Evolutionary conservation across 2,888 invertebrate species (phyloP).

Genomic region (Bombylius major): DNA sequence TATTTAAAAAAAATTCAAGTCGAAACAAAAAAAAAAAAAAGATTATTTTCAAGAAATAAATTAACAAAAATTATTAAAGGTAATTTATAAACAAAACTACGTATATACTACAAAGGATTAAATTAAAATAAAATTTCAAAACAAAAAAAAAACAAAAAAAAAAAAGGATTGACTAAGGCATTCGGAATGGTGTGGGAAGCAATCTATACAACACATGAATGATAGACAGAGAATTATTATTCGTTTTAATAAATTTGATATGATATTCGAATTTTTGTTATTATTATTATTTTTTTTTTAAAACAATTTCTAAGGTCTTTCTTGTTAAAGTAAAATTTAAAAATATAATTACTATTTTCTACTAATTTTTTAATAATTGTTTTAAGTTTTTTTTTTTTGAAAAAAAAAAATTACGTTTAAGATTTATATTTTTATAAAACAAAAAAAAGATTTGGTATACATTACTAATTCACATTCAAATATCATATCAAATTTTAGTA

Average conservation of each 20-base stretch:
- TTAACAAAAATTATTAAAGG: no score
- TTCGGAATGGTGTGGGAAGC: slow-evolving; percentile 41
- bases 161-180: slow-evolving; percentile 25
- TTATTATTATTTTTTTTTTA: slow-evolving; percentile 1
- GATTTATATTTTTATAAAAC: no score
- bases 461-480: not conserved
- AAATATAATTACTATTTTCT: not conserved
- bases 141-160: slow-evolving; percentile 7
- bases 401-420: no score
- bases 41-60: no score
- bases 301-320: not conserved
- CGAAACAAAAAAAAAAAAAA: no score
- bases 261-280: slow-evolving; percentile 2
- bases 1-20: no score
- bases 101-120: no score
- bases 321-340: no score
- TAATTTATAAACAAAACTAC: no score
- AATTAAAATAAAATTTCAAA: not conserved
- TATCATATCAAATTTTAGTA: slow-evolving; percentile 15
- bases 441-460: no score
- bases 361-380: not conserved
- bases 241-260: slow-evolving; percentile 1
- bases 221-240: slow-evolving; percentile 21
- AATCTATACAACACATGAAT: slow-evolving; percentile 36
- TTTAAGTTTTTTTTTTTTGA: no score